phyloP scores from a whole-genome alignment of 2,797 vertebrate species.

The Hyperoplus lanceolatus region DNA sequence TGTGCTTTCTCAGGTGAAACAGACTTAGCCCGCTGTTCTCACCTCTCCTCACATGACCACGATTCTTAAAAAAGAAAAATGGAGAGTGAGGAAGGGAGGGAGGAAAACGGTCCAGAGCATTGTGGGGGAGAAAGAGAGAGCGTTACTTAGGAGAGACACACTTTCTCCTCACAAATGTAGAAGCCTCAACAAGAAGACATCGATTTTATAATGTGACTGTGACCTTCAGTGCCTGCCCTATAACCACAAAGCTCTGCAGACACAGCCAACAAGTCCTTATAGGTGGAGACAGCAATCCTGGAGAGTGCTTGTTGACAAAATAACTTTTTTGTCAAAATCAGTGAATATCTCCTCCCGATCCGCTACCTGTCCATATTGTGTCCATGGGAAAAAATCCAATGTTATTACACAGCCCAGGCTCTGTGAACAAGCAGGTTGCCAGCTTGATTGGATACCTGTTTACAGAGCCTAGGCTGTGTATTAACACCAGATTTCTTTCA shows the following conservation, averaged over 20 bases:
- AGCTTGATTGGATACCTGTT: too few relatives aligned
- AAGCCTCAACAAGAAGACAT: slow-evolving; percentile 55
- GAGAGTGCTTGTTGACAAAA: too few relatives aligned
- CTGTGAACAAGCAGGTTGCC: too few relatives aligned
- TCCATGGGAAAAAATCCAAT: too few relatives aligned
- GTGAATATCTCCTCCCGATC: too few relatives aligned
- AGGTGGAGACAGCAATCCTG: too few relatives aligned
- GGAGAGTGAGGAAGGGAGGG: background rate
- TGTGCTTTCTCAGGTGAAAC: slow-evolving; percentile 51
- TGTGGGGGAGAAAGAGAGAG: slow-evolving; percentile 15
- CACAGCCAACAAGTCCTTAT: background rate
- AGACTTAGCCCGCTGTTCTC: slow-evolving; percentile 46
- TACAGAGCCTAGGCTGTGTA: too few relatives aligned
- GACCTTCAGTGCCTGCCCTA: slow-evolving; percentile 46
- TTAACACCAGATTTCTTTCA: too few relatives aligned
- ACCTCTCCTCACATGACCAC: slow-evolving; percentile 59
- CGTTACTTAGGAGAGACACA: slow-evolving; percentile 12
- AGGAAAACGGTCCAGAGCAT: background rate
- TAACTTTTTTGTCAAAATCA: background rate
- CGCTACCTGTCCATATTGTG: too few relatives aligned
- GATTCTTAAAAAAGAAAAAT: slow-evolving; percentile 40
- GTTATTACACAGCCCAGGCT: too few relatives aligned
- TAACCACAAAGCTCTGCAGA: slow-evolving; percentile 17
- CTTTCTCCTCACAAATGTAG: slow-evolving; percentile 70
- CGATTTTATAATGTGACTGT: slow-evolving; percentile 60